Base-by-base conservation (phyloP, 2,113 vertebrate genomes). In the Brienomyrus brachyistius region DNA sequence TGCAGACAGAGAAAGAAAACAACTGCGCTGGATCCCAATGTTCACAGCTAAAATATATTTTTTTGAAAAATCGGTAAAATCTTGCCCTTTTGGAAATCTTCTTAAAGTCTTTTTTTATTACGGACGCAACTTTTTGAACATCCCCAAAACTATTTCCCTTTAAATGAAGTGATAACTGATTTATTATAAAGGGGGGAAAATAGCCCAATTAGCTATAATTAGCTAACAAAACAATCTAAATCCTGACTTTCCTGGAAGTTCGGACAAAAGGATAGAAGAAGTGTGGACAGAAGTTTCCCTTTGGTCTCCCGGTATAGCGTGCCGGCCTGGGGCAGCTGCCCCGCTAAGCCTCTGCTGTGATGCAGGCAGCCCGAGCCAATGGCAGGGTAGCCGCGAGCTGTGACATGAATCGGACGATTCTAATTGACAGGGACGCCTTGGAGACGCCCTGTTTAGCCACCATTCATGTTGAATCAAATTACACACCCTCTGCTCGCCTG, bases 391-490 rank as follows among this genome's bases (percentile, higher is more conserved):
- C 91, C 56, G 90, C 91, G 88, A 91, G 93, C 93, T 93, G 88
- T 91, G 92, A 92, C 95, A 94, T 94, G 93, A 94, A 95, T 95
- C 95, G 94, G 92, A 95, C 94, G 92, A 95, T 95, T 95, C 94
- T 95, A 95, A 95, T 95, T 96, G 95, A 95, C 94, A 95, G 94
- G 92, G 94, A 94, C 94, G 94, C 93, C 86, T 92, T 93, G 94
- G 95, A 95, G 82, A 84, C 95, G 93, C 95, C 95, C 94, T 93
- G 94, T 96, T 96, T 94, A 95, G 94, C 91, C 93, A 92, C 94
- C 93, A 93, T 93, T 95, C 94, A 93, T 92, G 92, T 94, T 94
- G 95, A 96, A 96, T 96, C 94, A 93, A 95, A 96, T 96, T 95
- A 96, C 94, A 95, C 95, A 95, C 94, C 93, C 94, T 94, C 92